Percentiles rank a stretch among this genome's conserved stretches.
phyloP scores from a whole-genome alignment of 2,797 vertebrate genomes.

The Octomys mimax region DNA sequence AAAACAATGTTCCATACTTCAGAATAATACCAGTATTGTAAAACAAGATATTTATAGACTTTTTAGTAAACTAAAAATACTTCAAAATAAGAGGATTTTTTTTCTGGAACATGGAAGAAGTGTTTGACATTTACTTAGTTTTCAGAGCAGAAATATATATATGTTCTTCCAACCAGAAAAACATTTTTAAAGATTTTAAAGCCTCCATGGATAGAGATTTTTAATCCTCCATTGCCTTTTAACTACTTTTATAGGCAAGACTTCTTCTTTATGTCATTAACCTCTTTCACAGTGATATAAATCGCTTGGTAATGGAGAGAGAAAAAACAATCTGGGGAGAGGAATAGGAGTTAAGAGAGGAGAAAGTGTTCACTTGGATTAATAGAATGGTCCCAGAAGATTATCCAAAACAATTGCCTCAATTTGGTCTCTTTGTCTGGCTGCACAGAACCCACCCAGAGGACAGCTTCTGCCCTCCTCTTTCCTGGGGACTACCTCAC shows the following conservation, averaged over 20 bases:
- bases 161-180: slow-evolving; percentile 32
- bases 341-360: not conserved
- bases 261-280: slow-evolving; percentile 18
- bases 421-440: accelerated
- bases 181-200: slow-evolving; percentile 7
- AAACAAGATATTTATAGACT: slow-evolving; percentile 51
- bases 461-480: slow-evolving; percentile 1
- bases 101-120: not conserved
- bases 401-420: not conserved
- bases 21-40: slow-evolving; percentile 29
- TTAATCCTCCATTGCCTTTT: not conserved
- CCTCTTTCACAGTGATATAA: not conserved
- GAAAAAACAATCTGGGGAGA: not conserved
- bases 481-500: slow-evolving; percentile 45
- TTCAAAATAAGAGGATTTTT: slow-evolving; percentile 54
- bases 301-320: not conserved
- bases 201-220: not conserved
- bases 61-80: slow-evolving; percentile 22
- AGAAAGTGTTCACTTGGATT: not conserved
- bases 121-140: not conserved
- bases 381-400: not conserved
- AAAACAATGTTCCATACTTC: not conserved
- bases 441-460: not conserved
- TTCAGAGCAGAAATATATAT: slow-evolving; percentile 32
- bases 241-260: not conserved